Percentiles rank a stretch among this genome's conserved stretches.
phyloP scores from a whole-genome alignment of 2,797 vertebrate species.

The Nyctalus aviator region DNA sequence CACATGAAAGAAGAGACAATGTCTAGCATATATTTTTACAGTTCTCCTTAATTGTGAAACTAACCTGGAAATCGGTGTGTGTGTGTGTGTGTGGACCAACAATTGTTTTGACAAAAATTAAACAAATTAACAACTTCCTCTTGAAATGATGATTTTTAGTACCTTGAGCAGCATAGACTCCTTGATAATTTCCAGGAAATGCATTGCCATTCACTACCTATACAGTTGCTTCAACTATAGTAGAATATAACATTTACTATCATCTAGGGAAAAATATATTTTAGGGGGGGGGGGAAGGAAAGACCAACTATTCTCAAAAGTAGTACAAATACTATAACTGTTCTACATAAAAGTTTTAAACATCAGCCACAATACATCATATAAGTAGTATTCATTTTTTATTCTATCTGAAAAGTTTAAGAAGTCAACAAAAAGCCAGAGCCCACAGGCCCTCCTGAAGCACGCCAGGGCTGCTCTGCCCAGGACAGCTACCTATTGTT shows the following conservation, averaged over 20 bases:
- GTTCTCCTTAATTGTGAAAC: not conserved
- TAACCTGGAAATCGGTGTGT: not conserved
- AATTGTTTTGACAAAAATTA: not conserved
- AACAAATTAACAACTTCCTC: slow-evolving; percentile 42
- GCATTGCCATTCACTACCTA: not conserved
- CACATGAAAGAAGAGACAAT: not conserved
- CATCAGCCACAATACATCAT: not conserved
- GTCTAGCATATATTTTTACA: not conserved
- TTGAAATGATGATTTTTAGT: slow-evolving; percentile 28
- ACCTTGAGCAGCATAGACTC: not conserved
- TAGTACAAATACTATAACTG: not conserved
- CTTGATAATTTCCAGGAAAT: slow-evolving; percentile 49
- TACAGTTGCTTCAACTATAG: not conserved
- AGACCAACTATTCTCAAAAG: not conserved
- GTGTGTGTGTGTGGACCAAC: not conserved
- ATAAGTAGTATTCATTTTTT: not conserved
- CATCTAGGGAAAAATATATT: not conserved
- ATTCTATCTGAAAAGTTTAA: not conserved
- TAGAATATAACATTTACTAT: not conserved
- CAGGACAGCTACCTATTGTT: not conserved
- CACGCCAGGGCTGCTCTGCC: not conserved
- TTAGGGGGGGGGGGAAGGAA: no score
- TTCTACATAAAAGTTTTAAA: not conserved
- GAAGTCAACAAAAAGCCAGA: not conserved
- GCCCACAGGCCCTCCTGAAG: not conserved